phyloP scores from a whole-genome alignment of 2,888 invertebrate species.

The Ochlodes sylvanus region DNA sequence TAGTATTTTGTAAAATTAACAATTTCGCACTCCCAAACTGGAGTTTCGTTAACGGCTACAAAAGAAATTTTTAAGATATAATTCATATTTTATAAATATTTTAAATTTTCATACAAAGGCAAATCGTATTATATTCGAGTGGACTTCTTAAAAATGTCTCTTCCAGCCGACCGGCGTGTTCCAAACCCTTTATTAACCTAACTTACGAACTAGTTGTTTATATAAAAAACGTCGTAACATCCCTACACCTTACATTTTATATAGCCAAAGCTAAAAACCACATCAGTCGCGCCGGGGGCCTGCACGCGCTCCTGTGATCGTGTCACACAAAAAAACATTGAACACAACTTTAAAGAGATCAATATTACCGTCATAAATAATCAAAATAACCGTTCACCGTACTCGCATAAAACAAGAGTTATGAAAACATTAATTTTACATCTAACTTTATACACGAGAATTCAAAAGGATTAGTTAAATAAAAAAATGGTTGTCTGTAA shows the following conservation, averaged over 20 bases:
- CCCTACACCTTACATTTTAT: constrained; percentile 58
- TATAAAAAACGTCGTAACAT: constrained; percentile 64
- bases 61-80: constrained; percentile 20
- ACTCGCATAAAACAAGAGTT: not conserved
- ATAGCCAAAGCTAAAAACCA: constrained; percentile 67
- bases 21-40: constrained; percentile 31
- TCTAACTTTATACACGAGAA: too few relatives aligned
- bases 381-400: not conserved
- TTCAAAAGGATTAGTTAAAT: too few relatives aligned
- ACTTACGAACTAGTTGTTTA: constrained; percentile 57
- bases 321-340: constrained; percentile 23
- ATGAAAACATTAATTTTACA: too few relatives aligned
- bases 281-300: constrained; percentile 69
- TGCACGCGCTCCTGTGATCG: constrained; percentile 48
- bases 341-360: constrained; percentile 32
- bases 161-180: constrained; percentile 12
- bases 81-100: not conserved
- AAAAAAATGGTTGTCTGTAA: too few relatives aligned
- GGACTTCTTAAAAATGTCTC: constrained; percentile 8
- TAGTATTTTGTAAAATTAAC: constrained; percentile 2
- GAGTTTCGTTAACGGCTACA: constrained; percentile 31
- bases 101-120: not conserved
- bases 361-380: constrained; percentile 7
- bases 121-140: constrained; percentile 26
- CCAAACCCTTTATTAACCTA: constrained; percentile 15